Evolutionary conservation across 2,113 vertebrate species (phyloP), one percentile per base, ranked within the genome.

Genomic region (Pelobates fuscus): DNA sequence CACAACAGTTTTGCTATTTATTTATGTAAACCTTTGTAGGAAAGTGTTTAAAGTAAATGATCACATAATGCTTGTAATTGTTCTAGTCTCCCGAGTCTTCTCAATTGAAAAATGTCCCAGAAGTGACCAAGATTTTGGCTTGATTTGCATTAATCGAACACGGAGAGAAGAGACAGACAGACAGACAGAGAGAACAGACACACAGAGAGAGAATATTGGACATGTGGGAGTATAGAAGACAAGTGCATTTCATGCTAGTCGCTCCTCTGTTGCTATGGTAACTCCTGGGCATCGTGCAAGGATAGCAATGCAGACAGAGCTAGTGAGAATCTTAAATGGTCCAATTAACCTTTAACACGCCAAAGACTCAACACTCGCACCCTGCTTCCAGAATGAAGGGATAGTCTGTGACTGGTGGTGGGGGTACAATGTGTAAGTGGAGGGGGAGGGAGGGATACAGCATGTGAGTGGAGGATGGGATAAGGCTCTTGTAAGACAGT

Each of bases 261-360:
- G 58, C 72, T 67, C 72, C 63, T 67, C 46, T 37, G 41, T 75
- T 63, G 66, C 72, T 63, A 75, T 75, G 72, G 72, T 32, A 75
- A 75, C 72, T 49, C 59, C 62, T 67, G 41, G 70, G 71, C 71
- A 75, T 75, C 71, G 58, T 59, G 24, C 62, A 75, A 58, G 63
- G 54, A 67, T 26, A 59, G 29, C 12, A 14, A 49, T 49, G 44
- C 44, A 49, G 44, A 49, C 44, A 49, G 44, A 37, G 32, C 32
- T 37, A 12, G 44, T 17, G 44, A 49, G 44, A 49, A 49, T 49
- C 44, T 49, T 49, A 49, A 49, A 49, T 49, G 44, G 44, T 17
- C 44, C 44, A 12, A 14, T 49, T 49, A 49, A 49, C 44, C 44
- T 49, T 5, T 49, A 18, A 4, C 44, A 17, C 44, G 17, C 44